Base-by-base conservation (phyloP, 2,888 invertebrate genomes). In the Trimorus sp. region DNA sequence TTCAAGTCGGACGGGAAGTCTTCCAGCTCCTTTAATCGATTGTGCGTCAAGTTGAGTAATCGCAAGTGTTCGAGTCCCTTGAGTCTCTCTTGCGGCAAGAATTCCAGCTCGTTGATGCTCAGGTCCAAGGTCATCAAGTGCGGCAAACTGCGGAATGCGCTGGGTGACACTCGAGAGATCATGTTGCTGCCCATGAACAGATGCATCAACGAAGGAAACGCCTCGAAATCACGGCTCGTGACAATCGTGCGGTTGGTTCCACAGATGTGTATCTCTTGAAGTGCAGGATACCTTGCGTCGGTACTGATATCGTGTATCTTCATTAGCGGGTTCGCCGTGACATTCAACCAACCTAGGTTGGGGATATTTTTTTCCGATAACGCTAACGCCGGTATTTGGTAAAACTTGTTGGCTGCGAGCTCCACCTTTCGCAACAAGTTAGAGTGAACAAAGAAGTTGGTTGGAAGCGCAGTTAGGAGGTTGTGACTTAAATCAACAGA, bases 201-300 rank as follows among this genome's bases (percentile, higher is more conserved):
- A 88, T 95, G 96, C 88, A 96, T 94, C 45, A 97, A 92, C 0
- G 95, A 94, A 16, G 96, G 96, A 88, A 97, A 97, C 45, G 96
- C 95, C 88, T 96, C 96, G 88, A 97, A 97, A 89, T 97, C 97
- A 89, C 95, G 96, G 85, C 96, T 96, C 0, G 96, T 96, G 60
- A 97, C 94, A 84, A 97, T 95, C 16, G 95, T 96, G 65, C 97
- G 93, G 90, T 97, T 97, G 7, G 97, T 97, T 54, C 94, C 94
- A 81, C 95, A 95, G 84, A 97, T 95, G 89, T 97, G 95, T 70
- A 97, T 93, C 91, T 97, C 96, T 90, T 96, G 95, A n/a, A 97
- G 92, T n/a, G 94, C 93, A 1, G 96, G 95, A 92, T 96, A 96
- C 87, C 94, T 93, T 26, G 91, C 87, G 87, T 95, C 95, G 49